These are phyloP conservation scores for Tympanuchus pallidicinctus DNA, from an alignment of 2,113 vertebrate genomes.

Conservation along the genomic window DNA sequence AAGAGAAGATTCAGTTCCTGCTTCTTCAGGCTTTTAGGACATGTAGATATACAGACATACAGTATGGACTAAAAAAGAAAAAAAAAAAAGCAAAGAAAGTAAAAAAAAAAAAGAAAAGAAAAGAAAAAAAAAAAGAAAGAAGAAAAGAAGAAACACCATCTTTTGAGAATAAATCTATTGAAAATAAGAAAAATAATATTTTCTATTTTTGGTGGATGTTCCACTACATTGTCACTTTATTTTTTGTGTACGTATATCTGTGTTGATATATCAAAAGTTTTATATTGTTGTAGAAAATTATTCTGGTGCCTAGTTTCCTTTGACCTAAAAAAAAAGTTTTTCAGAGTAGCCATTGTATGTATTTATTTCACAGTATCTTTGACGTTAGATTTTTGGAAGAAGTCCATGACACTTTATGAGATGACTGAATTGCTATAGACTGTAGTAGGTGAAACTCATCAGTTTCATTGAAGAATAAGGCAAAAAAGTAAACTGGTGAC, in stretches of 20 bases:
- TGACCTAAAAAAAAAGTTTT: neutral
- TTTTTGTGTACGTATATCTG: neutral
- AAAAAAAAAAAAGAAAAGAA: neutral
- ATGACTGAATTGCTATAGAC: neutral
- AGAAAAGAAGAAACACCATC: rapidly evolving
- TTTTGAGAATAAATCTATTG: neutral
- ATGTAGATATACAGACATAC: neutral
- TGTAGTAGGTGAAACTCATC: neutral
- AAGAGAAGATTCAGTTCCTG: neutral
- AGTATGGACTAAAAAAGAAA: neutral
- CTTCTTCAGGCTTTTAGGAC: neutral
- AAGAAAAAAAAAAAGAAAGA: too few species aligned
- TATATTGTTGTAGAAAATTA: neutral
- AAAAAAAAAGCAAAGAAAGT: neutral
- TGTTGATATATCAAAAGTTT: neutral
- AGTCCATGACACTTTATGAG: neutral
- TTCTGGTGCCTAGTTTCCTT: neutral
- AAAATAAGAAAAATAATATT: neutral
- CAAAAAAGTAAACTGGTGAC: neutral
- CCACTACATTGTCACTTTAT: neutral
- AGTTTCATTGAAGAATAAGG: neutral
- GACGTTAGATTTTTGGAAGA: neutral
- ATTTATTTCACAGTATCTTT: neutral
- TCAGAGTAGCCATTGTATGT: neutral
- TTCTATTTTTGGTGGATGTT: neutral